Evolutionary conservation across 2,888 invertebrate species (phyloP).

Genomic region (Meiosimyza decipiens): DNA sequence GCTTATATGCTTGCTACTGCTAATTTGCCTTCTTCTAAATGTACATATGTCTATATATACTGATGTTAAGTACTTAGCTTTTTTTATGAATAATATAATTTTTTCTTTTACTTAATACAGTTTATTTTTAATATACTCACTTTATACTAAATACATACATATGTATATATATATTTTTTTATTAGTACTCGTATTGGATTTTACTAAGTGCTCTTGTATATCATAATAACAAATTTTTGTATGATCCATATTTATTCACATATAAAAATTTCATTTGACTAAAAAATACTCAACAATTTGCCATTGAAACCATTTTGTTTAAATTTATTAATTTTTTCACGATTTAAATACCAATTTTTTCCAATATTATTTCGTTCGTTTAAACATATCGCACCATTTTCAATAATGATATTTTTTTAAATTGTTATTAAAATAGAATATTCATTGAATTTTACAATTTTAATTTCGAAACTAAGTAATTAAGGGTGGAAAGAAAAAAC

Average conservation of each 20-base stretch:
- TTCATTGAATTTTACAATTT: no score
- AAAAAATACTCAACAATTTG: conserved; percentile 67
- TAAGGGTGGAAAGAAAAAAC: no score
- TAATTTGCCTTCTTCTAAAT: no score
- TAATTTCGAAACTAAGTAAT: no score
- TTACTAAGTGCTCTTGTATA: conserved; percentile 33
- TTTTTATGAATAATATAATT: background rate
- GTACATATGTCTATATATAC: no score
- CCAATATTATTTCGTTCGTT: background rate
- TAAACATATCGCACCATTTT: background rate
- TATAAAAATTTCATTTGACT: conserved; percentile 47
- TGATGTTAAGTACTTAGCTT: background rate
- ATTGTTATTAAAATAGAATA: no score
- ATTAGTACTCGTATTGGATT: conserved; percentile 8
- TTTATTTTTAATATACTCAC: background rate
- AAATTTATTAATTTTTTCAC: conserved; percentile 7
- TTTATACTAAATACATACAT: conserved; percentile 17
- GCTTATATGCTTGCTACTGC: background rate
- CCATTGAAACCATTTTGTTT: conserved; percentile 65
- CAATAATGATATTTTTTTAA: no score
- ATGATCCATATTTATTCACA: conserved; percentile 19
- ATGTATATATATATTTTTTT: conserved; percentile 33
- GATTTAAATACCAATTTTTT: conserved; percentile 2
- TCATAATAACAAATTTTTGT: conserved; percentile 34
- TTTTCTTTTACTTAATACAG: background rate